These are phyloP conservation scores for Lagria hirta DNA, from an alignment of 2,888 invertebrate genomes.

Conservation along the genomic window DNA sequence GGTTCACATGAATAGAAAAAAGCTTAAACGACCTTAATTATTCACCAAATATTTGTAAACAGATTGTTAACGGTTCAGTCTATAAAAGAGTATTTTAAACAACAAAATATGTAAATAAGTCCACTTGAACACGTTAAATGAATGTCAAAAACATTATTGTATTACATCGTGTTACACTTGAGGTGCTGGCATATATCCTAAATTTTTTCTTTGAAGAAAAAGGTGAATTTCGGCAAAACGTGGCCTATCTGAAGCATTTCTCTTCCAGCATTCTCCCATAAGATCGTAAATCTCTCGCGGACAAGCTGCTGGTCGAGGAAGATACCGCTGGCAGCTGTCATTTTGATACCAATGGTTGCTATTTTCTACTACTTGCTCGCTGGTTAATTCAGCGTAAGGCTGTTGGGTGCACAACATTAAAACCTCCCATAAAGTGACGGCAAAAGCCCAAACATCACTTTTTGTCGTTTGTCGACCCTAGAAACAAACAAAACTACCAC, in stretches of 20 bases:
- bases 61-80: no score
- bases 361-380: slow-evolving; percentile 75
- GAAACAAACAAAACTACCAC: slow-evolving; percentile 24
- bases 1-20: slow-evolving; percentile 37
- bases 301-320: slow-evolving; percentile 71
- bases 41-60: slow-evolving; percentile 18
- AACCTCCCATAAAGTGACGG: slow-evolving; percentile 87
- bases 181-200: slow-evolving; percentile 62
- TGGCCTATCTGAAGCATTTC: slow-evolving; percentile 77
- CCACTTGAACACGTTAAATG: slow-evolving; percentile 17
- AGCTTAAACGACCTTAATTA: slow-evolving; percentile 25
- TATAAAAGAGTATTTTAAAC: no score
- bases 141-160: slow-evolving; percentile 11
- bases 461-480: slow-evolving; percentile 86
- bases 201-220: slow-evolving; percentile 73
- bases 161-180: slow-evolving; percentile 16
- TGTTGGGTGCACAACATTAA: slow-evolving; percentile 76
- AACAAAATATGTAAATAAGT: no score
- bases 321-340: slow-evolving; percentile 59
- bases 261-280: slow-evolving; percentile 90
- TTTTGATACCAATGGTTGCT: slow-evolving; percentile 56
- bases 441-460: slow-evolving; percentile 91
- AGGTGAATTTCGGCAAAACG: slow-evolving; percentile 86
- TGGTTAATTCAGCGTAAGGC: slow-evolving; percentile 79
- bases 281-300: slow-evolving; percentile 87